These are phyloP conservation scores for Endomychus coccineus DNA, from an alignment of 2,888 invertebrate genomes.

Conservation along the genomic window DNA sequence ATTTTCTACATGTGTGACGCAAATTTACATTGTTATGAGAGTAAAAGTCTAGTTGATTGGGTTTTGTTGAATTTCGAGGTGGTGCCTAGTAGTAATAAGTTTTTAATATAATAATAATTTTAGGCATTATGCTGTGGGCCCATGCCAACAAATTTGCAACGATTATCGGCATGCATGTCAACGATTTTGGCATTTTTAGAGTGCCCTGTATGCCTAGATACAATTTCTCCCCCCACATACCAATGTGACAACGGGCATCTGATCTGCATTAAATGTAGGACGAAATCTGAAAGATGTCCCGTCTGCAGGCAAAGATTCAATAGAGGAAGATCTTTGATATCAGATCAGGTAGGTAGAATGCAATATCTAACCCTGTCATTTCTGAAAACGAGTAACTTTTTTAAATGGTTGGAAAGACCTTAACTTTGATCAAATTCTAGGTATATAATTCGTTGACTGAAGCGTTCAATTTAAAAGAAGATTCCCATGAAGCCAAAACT, in stretches of 20 bases:
- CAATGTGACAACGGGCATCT: conserved; percentile 62
- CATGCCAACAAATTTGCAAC: conserved; percentile 49
- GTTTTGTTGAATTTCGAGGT: no score
- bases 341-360: conserved; percentile 45
- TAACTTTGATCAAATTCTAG: conserved; percentile 23
- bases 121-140: conserved; percentile 49
- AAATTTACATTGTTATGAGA: no score
- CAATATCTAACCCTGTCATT: no score
- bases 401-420: background rate
- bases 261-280: conserved; percentile 53
- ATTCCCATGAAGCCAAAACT: conserved; percentile 32
- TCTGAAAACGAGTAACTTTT: no score
- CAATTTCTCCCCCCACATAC: conserved; percentile 53
- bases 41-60: no score
- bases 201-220: conserved; percentile 59
- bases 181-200: conserved; percentile 50
- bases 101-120: no score
- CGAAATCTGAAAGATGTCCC: conserved; percentile 54
- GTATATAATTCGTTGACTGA: conserved; percentile 47
- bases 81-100: no score
- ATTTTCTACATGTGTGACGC: no score
- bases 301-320: conserved; percentile 52
- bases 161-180: conserved; percentile 47
- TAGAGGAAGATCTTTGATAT: conserved; percentile 47
- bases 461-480: conserved; percentile 45